phyloP scores from a whole-genome alignment of 2,888 invertebrate species.

The Spisula subtruncata region DNA sequence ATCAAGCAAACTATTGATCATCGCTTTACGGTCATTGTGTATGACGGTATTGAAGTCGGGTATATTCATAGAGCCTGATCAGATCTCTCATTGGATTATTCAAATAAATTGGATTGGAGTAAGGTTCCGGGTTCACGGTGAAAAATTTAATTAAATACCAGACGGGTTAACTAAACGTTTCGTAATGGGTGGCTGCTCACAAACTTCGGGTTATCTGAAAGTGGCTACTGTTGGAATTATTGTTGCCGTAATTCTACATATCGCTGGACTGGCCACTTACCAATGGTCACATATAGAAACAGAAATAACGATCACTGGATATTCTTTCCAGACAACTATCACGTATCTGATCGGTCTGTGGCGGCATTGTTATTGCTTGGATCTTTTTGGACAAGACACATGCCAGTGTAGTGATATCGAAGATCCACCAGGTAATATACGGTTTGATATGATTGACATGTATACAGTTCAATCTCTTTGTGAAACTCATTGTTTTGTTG shows the following conservation, averaged over 20 bases:
- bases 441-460: no score
- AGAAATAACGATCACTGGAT: not conserved
- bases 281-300: not conserved
- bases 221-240: not conserved
- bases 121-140: not conserved
- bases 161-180: not conserved
- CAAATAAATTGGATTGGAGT: not conserved
- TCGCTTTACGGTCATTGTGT: not conserved
- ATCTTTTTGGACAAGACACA: not conserved
- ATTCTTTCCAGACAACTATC: not conserved
- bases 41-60: not conserved
- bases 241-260: not conserved
- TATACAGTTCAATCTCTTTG: no score
- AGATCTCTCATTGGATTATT: not conserved
- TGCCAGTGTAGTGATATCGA: not conserved
- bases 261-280: not conserved
- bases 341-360: not conserved
- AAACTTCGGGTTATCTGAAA: not conserved
- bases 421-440: not conserved
- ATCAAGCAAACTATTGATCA: no score
- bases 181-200: not conserved
- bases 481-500: no score
- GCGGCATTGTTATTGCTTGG: not conserved
- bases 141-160: not conserved
- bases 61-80: not conserved